Conservation (phyloP, 2,113 vertebrate species). For the Trinectes maculatus region DNA sequence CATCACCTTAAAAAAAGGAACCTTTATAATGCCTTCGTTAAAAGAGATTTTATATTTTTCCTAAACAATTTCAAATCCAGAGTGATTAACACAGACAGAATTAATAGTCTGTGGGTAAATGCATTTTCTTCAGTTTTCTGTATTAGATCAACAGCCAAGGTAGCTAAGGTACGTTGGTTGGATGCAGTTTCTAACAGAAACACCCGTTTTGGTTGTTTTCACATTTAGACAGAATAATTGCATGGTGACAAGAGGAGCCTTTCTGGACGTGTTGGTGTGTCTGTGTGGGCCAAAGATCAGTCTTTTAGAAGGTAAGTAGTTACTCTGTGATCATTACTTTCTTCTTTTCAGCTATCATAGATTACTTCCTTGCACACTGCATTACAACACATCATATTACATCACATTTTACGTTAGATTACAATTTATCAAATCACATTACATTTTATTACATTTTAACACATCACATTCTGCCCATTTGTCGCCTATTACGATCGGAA, state of each 20-base stretch:
- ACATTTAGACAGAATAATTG: constrained; percentile 86
- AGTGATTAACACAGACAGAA: neutral
- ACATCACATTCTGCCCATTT: no score
- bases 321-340: neutral
- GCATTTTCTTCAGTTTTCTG: constrained; percentile 2
- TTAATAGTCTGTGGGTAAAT: neutral
- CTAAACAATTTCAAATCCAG: neutral
- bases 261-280: constrained; percentile 85
- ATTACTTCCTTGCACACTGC: no score
- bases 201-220: neutral
- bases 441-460: no score
- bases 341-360: neutral
- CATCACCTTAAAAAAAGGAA: constrained; percentile 22
- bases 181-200: neutral
- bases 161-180: neutral
- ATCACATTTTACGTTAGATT: no score
- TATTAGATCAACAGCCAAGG: neutral
- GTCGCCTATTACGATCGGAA: no score
- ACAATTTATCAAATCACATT: no score
- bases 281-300: constrained; percentile 72
- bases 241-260: constrained; percentile 91
- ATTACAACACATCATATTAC: no score
- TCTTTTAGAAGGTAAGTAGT: constrained; percentile 71
- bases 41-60: constrained; percentile 1
- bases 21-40: constrained; percentile 6